phyloP scores from a whole-genome alignment of 1,140 invertebrate genomes.

The Oscheius sp. region DNA sequence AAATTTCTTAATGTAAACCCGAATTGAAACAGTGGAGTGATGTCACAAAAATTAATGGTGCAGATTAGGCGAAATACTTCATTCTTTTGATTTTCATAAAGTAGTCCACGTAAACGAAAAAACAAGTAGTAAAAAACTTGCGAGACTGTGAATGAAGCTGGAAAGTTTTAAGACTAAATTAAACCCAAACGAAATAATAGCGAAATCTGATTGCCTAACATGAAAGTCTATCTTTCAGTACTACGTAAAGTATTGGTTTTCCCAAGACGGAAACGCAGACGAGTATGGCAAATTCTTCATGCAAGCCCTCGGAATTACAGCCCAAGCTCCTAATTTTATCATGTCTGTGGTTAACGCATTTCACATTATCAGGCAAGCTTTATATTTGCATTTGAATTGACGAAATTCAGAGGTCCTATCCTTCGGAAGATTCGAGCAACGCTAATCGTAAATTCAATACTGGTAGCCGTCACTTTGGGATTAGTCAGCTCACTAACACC shows the following conservation, averaged over 20 bases:
- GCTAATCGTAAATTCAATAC: conserved; percentile 6
- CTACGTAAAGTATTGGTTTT: conserved; percentile 39
- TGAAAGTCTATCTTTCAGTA: conserved; percentile 18
- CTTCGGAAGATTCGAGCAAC: neutral
- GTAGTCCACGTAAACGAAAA: too few species aligned
- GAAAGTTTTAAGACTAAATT: too few species aligned
- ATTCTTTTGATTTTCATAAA: too few species aligned
- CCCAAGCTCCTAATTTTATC: conserved; percentile 25
- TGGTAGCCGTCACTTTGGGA: neutral
- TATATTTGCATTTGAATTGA: neutral
- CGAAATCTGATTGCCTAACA: too few species aligned
- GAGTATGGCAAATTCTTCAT: conserved; percentile 17
- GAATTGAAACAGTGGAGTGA: too few species aligned
- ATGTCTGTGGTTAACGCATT: conserved; percentile 18
- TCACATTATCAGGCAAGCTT: conserved; percentile 15
- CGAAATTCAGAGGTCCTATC: neutral
- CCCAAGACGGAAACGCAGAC: conserved; percentile 7
- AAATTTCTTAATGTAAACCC: too few species aligned
- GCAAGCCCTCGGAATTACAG: conserved; percentile 21
- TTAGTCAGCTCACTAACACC: conserved; percentile 1
- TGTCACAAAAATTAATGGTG: too few species aligned
- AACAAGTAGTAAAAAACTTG: too few species aligned
- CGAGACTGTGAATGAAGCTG: too few species aligned
- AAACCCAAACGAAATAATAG: too few species aligned
- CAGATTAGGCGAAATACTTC: too few species aligned